Evolutionary conservation across 2,888 invertebrate species (phyloP), one percentile per base, ranked within the genome.

Genomic region (Acheta domesticus): DNA sequence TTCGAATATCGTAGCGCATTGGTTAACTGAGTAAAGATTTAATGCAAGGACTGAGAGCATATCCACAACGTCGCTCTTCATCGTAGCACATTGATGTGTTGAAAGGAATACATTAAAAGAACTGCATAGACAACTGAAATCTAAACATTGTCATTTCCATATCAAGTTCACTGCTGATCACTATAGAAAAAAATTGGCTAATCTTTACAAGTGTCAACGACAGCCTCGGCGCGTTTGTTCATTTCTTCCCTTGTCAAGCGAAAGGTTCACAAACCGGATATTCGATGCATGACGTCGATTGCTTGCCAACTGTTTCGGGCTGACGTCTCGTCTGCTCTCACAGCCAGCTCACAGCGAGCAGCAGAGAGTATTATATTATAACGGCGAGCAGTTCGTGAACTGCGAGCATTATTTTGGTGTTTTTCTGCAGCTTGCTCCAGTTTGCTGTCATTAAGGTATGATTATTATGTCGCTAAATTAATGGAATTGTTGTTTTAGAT

Each of bases 301-400:
- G 78, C 74, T 80, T 76, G 75, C 80, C 78, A 78, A 80, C 78
- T 78, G 80, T 80, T 62, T 80, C 48, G 78, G 73, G 49, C 73
- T 80, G 80, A 80, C 80, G 80, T 80, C 78, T 62, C 75, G 62
- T 73, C 76, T 78, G 76, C 78, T 76, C 75, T 19, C 49, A 48
- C 19, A 62, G 62, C n/a, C n/a, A n/a, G n/a, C n/a, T n/a, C n/a
- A n/a, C n/a, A n/a, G n/a, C n/a, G n/a, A n/a, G n/a, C n/a, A n/a
- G n/a, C n/a, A 23, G 23, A 23, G 23, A 23, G 4, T 23, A 23
- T n/a, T n/a, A n/a, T n/a, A n/a, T 76, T 76, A 62, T 23, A 23
- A 48, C 19, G 2, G 62, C n/a, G n/a, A n/a, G 62, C 62, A 62
- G 62, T 62, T 62, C 62, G 62, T 62, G 62, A 62, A 62, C 62